Evolutionary conservation across 2,888 invertebrate genomes (phyloP), one percentile per base, ranked within the genome.

Genomic region (Listrodromus nycthemerus): DNA sequence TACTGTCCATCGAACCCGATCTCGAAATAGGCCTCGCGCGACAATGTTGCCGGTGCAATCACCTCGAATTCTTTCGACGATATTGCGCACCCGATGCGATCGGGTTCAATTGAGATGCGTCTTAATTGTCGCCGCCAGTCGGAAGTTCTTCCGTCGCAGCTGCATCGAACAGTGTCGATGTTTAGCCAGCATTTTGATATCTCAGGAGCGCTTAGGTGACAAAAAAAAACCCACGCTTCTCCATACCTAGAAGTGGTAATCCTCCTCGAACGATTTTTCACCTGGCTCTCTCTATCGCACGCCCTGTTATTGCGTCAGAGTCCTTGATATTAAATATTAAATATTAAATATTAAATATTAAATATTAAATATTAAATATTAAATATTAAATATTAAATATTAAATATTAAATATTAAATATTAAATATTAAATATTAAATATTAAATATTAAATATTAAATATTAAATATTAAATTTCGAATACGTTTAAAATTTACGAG

Each of bases 21-120:
- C 78, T 84, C 71, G 79, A 84, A 84, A 82, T 81, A 79, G 67
- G 61, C 71, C 48, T 41, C 41, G 41, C 24, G 84, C 33, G 66
- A 75, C 82, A 82, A 82, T 81, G 81, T 81, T 84, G 45, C 48
- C 50, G 75, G 82, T 71, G 71, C 84, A 79, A 76, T 84, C 75
- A 82, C 78, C 82, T 76, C 52, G n/a, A 61, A 10, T 21, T 63
- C 19, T 30, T 52, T 69, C 30, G 21, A 30, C n/a, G 33, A 50
- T 74, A 27, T 61, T 63, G 19, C 16, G 7, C 7, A 58, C 75
- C 63, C 41, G 48, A 37, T 33, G 45, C 48, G 37, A 27, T 63
- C 66, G 67, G 7, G 19, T 21, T 0, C 21, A 19, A 10, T 10
- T 19, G 21, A 8, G 4, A 55, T 55, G 21, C 10, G 21, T 10